phyloP scores from a whole-genome alignment of 2,888 invertebrate genomes.

The Chaetogeoica ovagalla region DNA sequence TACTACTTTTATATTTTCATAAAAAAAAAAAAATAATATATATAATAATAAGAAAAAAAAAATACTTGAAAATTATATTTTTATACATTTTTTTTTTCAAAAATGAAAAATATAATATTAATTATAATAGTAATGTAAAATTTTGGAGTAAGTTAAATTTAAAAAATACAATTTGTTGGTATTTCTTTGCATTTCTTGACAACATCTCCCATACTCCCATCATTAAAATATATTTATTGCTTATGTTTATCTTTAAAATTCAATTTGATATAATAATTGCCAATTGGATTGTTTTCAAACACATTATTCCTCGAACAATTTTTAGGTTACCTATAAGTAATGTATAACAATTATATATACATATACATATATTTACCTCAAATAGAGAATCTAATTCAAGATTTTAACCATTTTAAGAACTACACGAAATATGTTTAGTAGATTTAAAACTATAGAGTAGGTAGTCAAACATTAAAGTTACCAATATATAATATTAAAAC shows the following conservation, averaged over 20 bases:
- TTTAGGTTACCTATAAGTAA: constrained; percentile 42
- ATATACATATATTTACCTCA: constrained; percentile 39
- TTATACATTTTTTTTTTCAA: constrained; percentile 43
- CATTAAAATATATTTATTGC: neutral
- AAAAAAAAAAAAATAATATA: constrained; percentile 40
- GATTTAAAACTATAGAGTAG: constrained; percentile 22
- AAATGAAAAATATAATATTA: constrained; percentile 34
- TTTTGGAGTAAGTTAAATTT: constrained; percentile 35
- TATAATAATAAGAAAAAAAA: constrained; percentile 4
- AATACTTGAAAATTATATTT: constrained; percentile 41
- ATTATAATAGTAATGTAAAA: constrained; percentile 28
- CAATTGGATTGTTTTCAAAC: constrained; percentile 13
- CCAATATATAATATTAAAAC: constrained; percentile 34
- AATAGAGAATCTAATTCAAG: constrained; percentile 22
- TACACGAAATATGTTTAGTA: constrained; percentile 27
- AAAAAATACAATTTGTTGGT: constrained; percentile 4
- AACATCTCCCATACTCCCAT: neutral
- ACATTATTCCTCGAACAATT: constrained; percentile 33
- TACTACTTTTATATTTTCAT: constrained; percentile 53
- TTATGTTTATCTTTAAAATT: constrained; percentile 22
- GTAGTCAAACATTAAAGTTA: constrained; percentile 50
- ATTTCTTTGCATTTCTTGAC: constrained; percentile 15
- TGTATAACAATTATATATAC: constrained; percentile 25
- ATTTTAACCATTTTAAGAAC: constrained; percentile 19
- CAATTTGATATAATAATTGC: neutral